Percentiles rank a stretch among this genome's conserved stretches.
phyloP scores from a whole-genome alignment of 1,140 invertebrate genomes.

The Pomacea maculata region DNA sequence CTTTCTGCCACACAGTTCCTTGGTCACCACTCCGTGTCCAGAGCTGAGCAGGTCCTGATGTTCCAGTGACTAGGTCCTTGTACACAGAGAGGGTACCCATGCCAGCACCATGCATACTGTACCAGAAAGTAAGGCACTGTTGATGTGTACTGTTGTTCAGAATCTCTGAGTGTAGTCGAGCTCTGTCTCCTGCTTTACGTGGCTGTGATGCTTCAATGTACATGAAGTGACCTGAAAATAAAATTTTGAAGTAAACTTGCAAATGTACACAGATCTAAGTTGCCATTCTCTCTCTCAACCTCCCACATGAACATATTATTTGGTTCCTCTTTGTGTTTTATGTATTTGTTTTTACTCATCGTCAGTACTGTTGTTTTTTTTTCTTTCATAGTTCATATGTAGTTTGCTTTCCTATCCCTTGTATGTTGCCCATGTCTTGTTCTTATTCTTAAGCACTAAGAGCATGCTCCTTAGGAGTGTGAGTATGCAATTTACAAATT shows the following conservation, averaged over 20 bases:
- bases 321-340: too few relatives aligned
- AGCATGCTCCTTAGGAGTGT: too few relatives aligned
- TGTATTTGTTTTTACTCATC: too few relatives aligned
- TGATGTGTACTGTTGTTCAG: constrained; percentile 26
- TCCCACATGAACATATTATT: constrained; percentile 33
- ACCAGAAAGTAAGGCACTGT: constrained; percentile 59
- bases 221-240: constrained; percentile 58
- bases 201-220: constrained; percentile 58
- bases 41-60: constrained; percentile 8
- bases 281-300: not conserved
- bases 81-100: constrained; percentile 55
- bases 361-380: too few relatives aligned
- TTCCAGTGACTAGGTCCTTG: constrained; percentile 23
- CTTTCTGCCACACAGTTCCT: constrained; percentile 44
- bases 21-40: constrained; percentile 31
- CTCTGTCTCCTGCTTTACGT: constrained; percentile 50
- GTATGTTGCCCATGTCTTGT: too few relatives aligned
- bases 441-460: too few relatives aligned
- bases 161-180: constrained; percentile 44
- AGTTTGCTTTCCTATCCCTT: too few relatives aligned
- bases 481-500: too few relatives aligned
- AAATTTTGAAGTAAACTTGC: too few relatives aligned
- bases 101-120: constrained; percentile 78
- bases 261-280: not conserved
- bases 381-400: too few relatives aligned